Base-by-base conservation (phyloP, 2,113 vertebrate genomes). In the Vulpes lagopus region DNA sequence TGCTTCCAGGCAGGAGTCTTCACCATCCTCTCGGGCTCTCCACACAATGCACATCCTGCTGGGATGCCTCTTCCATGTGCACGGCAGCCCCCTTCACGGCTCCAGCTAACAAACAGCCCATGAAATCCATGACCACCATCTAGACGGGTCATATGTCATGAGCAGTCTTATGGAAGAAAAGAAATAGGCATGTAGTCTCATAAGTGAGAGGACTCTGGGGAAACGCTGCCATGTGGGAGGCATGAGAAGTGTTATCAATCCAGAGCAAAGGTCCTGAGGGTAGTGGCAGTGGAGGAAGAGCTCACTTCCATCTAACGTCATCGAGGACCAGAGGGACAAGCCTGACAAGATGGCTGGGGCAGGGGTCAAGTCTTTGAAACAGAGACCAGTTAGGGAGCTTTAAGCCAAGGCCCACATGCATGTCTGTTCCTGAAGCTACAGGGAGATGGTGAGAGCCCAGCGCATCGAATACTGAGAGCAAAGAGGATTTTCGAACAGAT, bases 11-110 rank as follows among this genome's bases (percentile, higher is more conserved):
- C 2, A 53, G 64, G n/a, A 0, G 20, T 23, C 38, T 20, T 60
- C 53, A n/a, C 20, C 1, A 5, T 22, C 67, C 73, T 81, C 8
- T 17, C 4, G 0, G 22, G 38, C 59, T 57, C 3, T n/a, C 71
- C 27, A 49, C 35, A 87, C 15, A 8, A 55, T 0, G 5, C 55
- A 23, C 6, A 17, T 9, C 79, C 32, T 11, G 1, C 12, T 5
- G 4, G 23, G 84, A 4, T 2, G 16, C 53, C 32, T 79, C 65
- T 87, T 74, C 30, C 11, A 3, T 19, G 49, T 6, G 27, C 2
- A 51, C 4, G 15, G 32, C 78, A 38, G 59, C 25, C 51, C 16
- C n/a, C 6, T 60, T 25, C 7, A 60, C 2, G 38, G 32, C 49
- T 74, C 79, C 38, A 32, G 2, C 53, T 23, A 62, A n/a, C 19